Percentiles rank a stretch among this genome's conserved stretches.
These are phyloP conservation scores for Metacarcinus magister DNA, from an alignment of 2,888 invertebrate species.

Conservation along the genomic window DNA sequence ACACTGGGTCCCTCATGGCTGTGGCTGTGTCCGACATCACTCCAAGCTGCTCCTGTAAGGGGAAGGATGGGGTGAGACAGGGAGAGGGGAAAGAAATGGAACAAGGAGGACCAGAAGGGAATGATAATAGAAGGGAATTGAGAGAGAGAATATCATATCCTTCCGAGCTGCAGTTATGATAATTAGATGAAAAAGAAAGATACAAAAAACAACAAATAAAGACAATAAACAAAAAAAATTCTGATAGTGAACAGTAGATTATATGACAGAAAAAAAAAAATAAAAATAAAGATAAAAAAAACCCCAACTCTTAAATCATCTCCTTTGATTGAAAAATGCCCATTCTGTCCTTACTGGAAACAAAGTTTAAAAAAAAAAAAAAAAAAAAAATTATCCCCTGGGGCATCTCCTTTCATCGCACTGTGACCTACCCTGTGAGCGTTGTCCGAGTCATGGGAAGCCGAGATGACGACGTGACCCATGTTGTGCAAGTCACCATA, in stretches of 20 bases:
- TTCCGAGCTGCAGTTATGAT: no score
- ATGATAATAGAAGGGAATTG: neutral
- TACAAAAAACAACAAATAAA: no score
- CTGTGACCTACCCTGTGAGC: constrained; percentile 87
- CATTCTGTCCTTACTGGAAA: neutral
- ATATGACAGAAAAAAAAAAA: no score
- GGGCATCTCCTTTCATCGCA: neutral
- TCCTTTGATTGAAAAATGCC: no score
- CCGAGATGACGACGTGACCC: constrained; percentile 91
- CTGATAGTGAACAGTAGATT: no score
- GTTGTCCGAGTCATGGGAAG: constrained; percentile 92
- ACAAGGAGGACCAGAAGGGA: neutral
- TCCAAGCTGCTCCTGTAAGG: constrained; percentile 90
- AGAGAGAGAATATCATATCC: no score
- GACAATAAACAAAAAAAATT: no score
- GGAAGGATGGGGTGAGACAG: neutral
- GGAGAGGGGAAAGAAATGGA: neutral
- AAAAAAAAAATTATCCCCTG: neutral
- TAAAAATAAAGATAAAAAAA: no score
- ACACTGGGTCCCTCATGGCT: constrained; percentile 94
- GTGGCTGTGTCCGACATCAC: constrained; percentile 94
- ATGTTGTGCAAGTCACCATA: constrained; percentile 92
- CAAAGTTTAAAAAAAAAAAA: neutral
- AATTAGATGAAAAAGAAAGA: no score
- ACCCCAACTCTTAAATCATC: no score